Conservation (phyloP, 2,797 vertebrate species). For the Enteromius paludinosus region DNA sequence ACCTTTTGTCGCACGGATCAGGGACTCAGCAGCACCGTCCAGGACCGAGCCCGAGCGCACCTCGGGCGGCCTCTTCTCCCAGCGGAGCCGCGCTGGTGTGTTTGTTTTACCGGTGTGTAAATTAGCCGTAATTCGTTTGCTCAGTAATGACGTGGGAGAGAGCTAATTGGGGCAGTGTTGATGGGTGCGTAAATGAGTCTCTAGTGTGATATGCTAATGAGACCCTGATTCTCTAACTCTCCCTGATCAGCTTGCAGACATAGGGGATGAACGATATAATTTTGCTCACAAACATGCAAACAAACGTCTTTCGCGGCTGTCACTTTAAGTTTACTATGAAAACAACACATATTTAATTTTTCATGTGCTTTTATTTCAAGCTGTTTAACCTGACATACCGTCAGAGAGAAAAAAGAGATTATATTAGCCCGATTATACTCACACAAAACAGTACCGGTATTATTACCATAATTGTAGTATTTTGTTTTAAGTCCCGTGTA, state of each 20-base stretch:
- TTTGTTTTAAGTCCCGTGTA: background rate
- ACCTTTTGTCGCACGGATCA: background rate
- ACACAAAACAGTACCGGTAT: background rate
- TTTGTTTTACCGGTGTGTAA: constrained; percentile 83
- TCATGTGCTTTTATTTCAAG: constrained; percentile 35
- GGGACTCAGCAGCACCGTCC: constrained; percentile 54
- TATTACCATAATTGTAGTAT: background rate
- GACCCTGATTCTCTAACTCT: constrained; percentile 72
- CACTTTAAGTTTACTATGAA: background rate
- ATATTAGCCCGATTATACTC: background rate
- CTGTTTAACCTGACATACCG: background rate
- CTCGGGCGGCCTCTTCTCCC: constrained; percentile 67
- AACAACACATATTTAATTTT: background rate
- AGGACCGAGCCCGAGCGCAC: constrained; percentile 60
- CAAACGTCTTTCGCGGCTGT: background rate
- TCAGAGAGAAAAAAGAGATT: background rate
- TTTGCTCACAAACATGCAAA: constrained; percentile 9
- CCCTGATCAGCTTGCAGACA: constrained; percentile 22
- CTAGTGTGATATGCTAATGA: constrained; percentile 81
- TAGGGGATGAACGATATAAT: background rate
- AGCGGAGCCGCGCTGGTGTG: constrained; percentile 71
- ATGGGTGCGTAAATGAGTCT: constrained; percentile 84
- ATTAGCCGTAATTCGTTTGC: constrained; percentile 83
- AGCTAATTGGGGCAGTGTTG: constrained; percentile 81
- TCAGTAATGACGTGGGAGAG: constrained; percentile 83